Evolutionary conservation across 2,797 vertebrate species (phyloP).

Genomic region (Anguilla obscura): DNA sequence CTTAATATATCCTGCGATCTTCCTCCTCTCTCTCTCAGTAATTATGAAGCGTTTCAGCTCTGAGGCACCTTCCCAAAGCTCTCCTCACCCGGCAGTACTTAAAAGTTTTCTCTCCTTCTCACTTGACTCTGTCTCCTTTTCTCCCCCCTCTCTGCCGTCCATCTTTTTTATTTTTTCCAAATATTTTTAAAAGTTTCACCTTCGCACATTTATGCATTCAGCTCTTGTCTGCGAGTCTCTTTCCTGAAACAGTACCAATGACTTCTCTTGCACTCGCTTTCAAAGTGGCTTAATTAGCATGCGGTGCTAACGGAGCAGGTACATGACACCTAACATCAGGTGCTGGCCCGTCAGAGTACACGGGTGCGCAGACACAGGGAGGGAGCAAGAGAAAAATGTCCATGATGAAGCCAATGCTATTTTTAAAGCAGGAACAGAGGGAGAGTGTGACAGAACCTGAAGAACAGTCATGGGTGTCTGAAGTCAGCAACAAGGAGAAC

Average conservation of each 20-base stretch:
- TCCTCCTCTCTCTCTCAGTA: conserved; percentile 27
- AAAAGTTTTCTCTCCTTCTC: conserved; percentile 40
- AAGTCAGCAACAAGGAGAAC: not conserved
- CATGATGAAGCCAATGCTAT: not conserved
- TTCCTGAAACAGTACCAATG: not conserved
- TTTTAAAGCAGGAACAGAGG: not conserved
- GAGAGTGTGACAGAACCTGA: not conserved
- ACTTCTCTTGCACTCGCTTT: not conserved
- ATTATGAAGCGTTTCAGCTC: conserved; percentile 30
- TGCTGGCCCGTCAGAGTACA: not conserved
- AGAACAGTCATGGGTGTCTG: not conserved
- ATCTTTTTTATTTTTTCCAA: not conserved
- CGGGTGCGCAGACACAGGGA: not conserved
- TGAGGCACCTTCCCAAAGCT: conserved; percentile 63
- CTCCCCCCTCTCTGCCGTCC: not conserved
- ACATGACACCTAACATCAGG: not conserved
- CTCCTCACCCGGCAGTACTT: not conserved
- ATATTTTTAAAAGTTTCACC: not conserved
- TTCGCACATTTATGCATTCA: not conserved
- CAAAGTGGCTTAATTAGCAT: not conserved
- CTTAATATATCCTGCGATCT: conserved; percentile 45
- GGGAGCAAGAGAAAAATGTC: not conserved
- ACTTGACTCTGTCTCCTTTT: not conserved
- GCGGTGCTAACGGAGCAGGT: not conserved
- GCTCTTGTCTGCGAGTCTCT: conserved; percentile 27